Percentiles rank a stretch among this genome's conserved stretches.
Conservation (phyloP, 2,797 vertebrate genomes). For the Tolypeutes matacus region DNA sequence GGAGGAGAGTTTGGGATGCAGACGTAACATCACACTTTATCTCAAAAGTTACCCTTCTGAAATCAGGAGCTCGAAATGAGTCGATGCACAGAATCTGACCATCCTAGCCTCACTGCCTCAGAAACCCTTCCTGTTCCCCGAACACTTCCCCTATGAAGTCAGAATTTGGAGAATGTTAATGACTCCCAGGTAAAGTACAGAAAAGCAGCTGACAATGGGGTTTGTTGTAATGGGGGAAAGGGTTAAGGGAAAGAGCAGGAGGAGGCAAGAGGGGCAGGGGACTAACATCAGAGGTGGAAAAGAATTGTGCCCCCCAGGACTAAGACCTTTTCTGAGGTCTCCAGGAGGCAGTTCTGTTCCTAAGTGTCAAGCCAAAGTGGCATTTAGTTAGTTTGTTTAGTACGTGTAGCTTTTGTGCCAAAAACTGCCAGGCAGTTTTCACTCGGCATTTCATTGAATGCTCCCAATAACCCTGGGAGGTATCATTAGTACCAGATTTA, state of each 20-base stretch:
- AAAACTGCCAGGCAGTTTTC: not conserved
- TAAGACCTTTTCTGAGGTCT: slow-evolving; percentile 60
- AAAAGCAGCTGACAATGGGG: not conserved
- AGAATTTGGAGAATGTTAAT: not conserved
- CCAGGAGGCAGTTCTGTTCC: not conserved
- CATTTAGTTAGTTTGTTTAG: not conserved
- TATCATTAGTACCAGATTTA: not conserved
- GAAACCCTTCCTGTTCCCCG: not conserved
- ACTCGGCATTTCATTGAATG: not conserved
- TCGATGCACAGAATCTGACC: slow-evolving; percentile 17
- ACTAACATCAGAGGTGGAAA: slow-evolving; percentile 44
- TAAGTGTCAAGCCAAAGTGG: not conserved
- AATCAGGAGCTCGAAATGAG: slow-evolving; percentile 24
- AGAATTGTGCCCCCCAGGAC: slow-evolving; percentile 51
- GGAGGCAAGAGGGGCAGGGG: not conserved
- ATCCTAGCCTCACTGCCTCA: not conserved
- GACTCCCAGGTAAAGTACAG: not conserved
- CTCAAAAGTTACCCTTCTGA: not conserved
- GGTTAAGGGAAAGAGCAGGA: not conserved
- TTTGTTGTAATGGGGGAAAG: not conserved
- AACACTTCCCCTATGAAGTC: not conserved
- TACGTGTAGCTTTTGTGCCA: not conserved
- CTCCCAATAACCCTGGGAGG: not conserved
- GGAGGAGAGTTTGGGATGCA: not conserved
- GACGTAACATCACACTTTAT: not conserved